Evolutionary conservation across 2,888 invertebrate species (phyloP).

Genomic region (Seladonia tumulorum): DNA sequence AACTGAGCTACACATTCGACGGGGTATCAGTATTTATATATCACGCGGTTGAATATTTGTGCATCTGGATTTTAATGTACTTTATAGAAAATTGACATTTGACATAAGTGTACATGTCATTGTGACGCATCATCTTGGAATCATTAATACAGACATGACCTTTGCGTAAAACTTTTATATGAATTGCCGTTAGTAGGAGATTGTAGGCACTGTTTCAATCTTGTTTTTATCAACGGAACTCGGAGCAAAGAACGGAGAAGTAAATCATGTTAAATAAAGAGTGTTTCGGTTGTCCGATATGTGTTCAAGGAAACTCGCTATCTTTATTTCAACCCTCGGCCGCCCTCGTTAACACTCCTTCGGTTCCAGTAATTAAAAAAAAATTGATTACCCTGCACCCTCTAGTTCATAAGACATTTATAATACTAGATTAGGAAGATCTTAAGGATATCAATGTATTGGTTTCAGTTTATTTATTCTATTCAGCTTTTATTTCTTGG

Average conservation of each 20-base stretch:
- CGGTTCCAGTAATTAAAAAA: background rate
- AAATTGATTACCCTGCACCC: background rate
- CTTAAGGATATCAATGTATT: background rate
- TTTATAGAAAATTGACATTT: constrained; percentile 26
- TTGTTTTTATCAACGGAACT: constrained; percentile 23
- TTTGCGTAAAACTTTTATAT: constrained; percentile 41
- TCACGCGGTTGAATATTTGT: constrained; percentile 10
- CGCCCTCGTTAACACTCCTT: no score
- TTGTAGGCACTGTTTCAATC: background rate
- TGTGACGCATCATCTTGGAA: background rate
- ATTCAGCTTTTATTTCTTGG: background rate
- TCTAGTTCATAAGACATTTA: background rate
- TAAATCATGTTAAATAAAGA: constrained; percentile 16
- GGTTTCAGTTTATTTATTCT: background rate
- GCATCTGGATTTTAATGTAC: constrained; percentile 9
- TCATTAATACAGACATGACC: background rate
- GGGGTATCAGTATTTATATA: constrained; percentile 14
- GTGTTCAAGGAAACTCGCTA: background rate
- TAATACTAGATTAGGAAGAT: background rate
- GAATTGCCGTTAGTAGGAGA: background rate
- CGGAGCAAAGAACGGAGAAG: background rate
- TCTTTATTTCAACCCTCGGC: background rate
- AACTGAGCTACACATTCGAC: background rate
- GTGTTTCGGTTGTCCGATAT: background rate
- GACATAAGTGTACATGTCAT: constrained; percentile 14